Conservation (phyloP, 2,888 invertebrate species). For the Synanthedon formicaeformis region DNA sequence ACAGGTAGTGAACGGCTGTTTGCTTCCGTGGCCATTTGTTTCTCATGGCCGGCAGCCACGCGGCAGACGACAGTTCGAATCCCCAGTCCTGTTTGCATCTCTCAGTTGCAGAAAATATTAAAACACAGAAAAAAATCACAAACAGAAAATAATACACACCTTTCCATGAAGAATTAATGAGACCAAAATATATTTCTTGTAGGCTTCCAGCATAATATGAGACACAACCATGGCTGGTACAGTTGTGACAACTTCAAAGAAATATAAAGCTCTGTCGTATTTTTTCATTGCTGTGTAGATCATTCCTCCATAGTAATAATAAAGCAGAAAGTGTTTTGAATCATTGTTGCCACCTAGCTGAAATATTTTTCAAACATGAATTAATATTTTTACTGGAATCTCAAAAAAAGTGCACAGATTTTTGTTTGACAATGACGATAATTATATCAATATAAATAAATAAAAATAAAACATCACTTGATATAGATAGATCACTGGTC, state of each 20-base stretch:
- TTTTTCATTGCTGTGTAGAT: slow-evolving; percentile 94
- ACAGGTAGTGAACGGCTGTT: too few species aligned
- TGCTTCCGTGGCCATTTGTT: too few species aligned
- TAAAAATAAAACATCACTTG: not conserved
- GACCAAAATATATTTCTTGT: slow-evolving; percentile 95
- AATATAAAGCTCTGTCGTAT: slow-evolving; percentile 92
- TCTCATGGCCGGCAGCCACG: too few species aligned
- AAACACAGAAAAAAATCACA: too few species aligned
- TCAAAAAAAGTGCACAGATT: too few species aligned
- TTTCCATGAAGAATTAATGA: slow-evolving; percentile 93
- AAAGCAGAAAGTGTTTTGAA: slow-evolving; percentile 90
- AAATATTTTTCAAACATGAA: slow-evolving; percentile 13
- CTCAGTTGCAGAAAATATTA: too few species aligned
- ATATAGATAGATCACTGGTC: too few species aligned
- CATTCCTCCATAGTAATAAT: slow-evolving; percentile 98
- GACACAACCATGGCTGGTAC: slow-evolving; percentile 96
- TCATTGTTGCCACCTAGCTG: slow-evolving; percentile 82
- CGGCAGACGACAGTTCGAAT: too few species aligned
- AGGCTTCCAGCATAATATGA: slow-evolving; percentile 97
- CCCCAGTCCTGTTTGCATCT: too few species aligned
- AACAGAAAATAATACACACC: slow-evolving; percentile 49
- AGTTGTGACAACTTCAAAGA: slow-evolving; percentile 95
- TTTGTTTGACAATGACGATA: too few species aligned
- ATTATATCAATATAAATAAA: too few species aligned
- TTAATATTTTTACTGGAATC: not conserved